A percentile compares a stretch with the other conserved stretches of the same genome.
phyloP scores from a whole-genome alignment of 92 coral and sea anemone species.

The Porites rus region DNA sequence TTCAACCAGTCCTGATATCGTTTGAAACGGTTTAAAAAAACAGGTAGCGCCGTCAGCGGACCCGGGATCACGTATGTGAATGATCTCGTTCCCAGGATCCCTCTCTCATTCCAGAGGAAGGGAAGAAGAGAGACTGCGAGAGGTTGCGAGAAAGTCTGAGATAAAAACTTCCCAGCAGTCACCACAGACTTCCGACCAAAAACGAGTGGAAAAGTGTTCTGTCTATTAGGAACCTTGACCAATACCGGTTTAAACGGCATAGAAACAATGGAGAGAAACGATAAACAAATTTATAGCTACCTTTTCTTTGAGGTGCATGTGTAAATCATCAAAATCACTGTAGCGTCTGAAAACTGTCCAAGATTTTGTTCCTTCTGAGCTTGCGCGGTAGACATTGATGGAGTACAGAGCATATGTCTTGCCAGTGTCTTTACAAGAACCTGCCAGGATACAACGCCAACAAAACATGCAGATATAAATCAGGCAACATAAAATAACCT shows the following conservation, averaged over 20 bases:
- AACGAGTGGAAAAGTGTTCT: no score
- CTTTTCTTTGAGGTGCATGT: conserved; percentile 93
- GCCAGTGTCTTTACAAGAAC: conserved; percentile 85
- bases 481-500: not conserved
- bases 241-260: not conserved
- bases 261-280: not conserved
- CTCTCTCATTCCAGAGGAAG: no score
- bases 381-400: conserved; percentile 90
- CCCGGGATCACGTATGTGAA: no score
- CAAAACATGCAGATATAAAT: not conserved
- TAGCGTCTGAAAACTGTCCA: conserved; percentile 96
- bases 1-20: no score
- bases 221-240: no score
- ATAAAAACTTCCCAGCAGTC: no score
- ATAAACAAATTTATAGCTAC: conserved; percentile 26
- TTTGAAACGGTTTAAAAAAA: no score
- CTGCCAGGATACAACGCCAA: conserved; percentile 22
- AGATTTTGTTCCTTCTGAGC: conserved; percentile 87
- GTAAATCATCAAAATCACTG: conserved; percentile 98
- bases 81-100: no score
- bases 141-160: no score
- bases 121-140: no score
- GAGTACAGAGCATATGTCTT: conserved; percentile 87
- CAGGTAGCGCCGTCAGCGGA: no score
- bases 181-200: no score